Percentiles rank a stretch among this genome's conserved stretches.
Evolutionary conservation across 2,888 invertebrate genomes (phyloP).

Genomic region (Nebria salina): DNA sequence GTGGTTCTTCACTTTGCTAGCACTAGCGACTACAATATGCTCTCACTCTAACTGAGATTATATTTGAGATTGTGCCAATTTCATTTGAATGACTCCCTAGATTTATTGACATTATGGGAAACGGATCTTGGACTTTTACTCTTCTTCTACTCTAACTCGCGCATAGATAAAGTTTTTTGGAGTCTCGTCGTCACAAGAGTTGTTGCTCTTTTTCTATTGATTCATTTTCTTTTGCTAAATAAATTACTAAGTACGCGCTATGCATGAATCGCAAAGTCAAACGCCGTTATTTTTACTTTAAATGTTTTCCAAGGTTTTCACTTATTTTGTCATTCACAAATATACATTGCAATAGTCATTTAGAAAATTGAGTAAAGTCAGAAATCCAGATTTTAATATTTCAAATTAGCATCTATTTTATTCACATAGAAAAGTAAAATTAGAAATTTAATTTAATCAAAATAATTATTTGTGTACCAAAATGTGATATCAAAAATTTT

Average conservation of each 20-base stretch:
- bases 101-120: conserved; percentile 45
- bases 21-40: not conserved
- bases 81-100: conserved; percentile 49
- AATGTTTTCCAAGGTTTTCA: not conserved
- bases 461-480: too few relatives aligned
- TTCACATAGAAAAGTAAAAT: too few relatives aligned
- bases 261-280: not conserved
- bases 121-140: conserved; percentile 16
- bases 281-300: not conserved
- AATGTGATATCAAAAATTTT: too few relatives aligned
- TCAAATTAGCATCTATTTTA: too few relatives aligned
- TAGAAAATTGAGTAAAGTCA: too few relatives aligned
- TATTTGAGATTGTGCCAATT: conserved; percentile 54
- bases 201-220: conserved; percentile 31
- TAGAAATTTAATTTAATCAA: too few relatives aligned
- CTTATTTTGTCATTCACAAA: not conserved
- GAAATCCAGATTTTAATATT: too few relatives aligned
- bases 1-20: conserved; percentile 14
- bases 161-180: conserved; percentile 35
- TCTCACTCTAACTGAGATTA: conserved; percentile 48
- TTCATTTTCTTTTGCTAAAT: not conserved
- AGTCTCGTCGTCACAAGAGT: conserved; percentile 3
- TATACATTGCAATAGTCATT: not conserved
- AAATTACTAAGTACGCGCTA: not conserved
- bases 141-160: conserved; percentile 23